Conservation (phyloP, 1,140 invertebrate genomes). For the Uloborus diversus region DNA sequence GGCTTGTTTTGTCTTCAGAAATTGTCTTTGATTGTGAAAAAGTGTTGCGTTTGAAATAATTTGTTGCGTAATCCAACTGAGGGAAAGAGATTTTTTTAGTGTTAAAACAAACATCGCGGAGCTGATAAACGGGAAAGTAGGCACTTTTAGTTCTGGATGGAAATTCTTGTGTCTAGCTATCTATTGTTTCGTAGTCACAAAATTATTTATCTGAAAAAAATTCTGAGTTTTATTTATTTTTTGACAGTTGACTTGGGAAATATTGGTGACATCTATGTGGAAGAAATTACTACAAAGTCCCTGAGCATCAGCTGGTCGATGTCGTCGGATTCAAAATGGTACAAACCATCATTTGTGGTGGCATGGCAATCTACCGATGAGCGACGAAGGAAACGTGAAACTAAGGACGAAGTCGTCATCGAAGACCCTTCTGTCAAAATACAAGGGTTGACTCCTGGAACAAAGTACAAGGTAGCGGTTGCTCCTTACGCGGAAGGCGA, state of each 20-base stretch:
- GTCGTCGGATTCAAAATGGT: background rate
- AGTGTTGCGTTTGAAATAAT: too few species aligned
- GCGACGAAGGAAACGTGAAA: background rate
- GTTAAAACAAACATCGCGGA: too few species aligned
- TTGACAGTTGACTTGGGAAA: constrained; percentile 13
- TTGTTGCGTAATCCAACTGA: too few species aligned
- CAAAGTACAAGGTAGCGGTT: background rate
- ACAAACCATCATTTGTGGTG: constrained; percentile 20
- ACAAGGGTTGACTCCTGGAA: background rate
- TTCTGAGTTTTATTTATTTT: too few species aligned
- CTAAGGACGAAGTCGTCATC: background rate
- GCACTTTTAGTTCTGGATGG: too few species aligned
- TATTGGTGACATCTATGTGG: constrained; percentile 3
- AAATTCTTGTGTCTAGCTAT: too few species aligned
- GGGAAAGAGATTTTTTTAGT: too few species aligned
- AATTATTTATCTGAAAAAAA: too few species aligned
- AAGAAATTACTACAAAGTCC: constrained; percentile 1
- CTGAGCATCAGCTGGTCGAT: background rate
- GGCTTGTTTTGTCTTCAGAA: too few species aligned
- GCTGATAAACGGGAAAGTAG: too few species aligned
- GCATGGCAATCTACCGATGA: background rate
- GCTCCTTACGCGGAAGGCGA: background rate
- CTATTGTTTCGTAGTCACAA: too few species aligned
- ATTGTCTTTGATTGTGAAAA: too few species aligned
- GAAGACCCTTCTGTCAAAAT: background rate